Conservation (phyloP, 2,797 vertebrate genomes). For the Hydrolagus colliei region DNA sequence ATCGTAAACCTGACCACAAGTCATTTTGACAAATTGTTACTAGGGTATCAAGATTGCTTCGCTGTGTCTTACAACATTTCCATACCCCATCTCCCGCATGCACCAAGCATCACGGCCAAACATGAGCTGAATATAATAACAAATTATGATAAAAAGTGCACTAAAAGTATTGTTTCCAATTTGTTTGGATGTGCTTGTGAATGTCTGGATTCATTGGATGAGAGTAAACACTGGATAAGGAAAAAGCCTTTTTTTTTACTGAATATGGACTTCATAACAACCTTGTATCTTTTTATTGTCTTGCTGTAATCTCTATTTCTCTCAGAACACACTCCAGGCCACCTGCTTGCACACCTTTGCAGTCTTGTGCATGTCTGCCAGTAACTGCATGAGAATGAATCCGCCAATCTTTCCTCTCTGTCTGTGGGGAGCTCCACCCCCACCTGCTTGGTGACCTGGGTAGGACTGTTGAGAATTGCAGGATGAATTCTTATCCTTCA, state of each 20-base stretch:
- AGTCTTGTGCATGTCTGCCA: not conserved
- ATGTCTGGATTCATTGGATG: not conserved
- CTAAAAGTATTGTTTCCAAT: not conserved
- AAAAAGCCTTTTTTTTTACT: not conserved
- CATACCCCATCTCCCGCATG: not conserved
- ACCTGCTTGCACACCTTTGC: too few species aligned
- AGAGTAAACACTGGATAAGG: not conserved
- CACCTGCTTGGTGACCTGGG: not conserved
- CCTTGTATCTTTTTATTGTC: not conserved
- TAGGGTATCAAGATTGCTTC: conserved; percentile 46
- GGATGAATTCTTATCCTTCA: not conserved
- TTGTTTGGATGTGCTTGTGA: not conserved
- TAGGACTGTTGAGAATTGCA: not conserved
- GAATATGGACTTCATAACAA: not conserved
- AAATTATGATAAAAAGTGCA: not conserved
- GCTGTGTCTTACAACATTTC: not conserved
- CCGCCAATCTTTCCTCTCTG: not conserved
- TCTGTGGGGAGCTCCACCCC: not conserved
- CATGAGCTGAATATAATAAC: too few species aligned
- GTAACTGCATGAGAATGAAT: not conserved
- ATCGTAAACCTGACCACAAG: conserved; percentile 63
- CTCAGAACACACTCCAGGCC: too few species aligned
- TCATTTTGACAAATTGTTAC: conserved; percentile 69
- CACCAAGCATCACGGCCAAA: not conserved
- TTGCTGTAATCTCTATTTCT: too few species aligned